Conservation (phyloP, 2,888 invertebrate species). For the Syritta pipiens region DNA sequence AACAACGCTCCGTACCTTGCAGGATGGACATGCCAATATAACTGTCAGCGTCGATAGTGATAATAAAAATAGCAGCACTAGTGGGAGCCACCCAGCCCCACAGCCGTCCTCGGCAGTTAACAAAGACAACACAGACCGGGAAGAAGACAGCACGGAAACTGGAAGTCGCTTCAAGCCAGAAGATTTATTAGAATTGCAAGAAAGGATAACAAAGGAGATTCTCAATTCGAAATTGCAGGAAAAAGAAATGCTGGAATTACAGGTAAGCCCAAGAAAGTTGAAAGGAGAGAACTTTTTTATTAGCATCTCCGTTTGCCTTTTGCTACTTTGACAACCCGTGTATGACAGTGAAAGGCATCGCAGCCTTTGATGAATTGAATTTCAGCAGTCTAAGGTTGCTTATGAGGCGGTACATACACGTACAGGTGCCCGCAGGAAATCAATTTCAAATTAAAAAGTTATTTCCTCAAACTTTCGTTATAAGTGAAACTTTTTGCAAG, state of each 20-base stretch:
- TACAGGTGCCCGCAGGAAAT: conserved; percentile 8
- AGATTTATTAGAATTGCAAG: conserved; percentile 78
- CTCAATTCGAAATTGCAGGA: conserved; percentile 79
- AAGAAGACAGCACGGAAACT: conserved; percentile 57
- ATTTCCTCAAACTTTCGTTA: conserved; percentile 38
- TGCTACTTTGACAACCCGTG: conserved; percentile 33
- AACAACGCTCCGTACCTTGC: conserved; percentile 61
- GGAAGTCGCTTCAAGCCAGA: conserved; percentile 75
- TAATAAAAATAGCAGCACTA: conserved; percentile 68
- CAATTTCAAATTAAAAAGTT: conserved; percentile 49
- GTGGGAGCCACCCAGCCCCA: conserved; percentile 38
- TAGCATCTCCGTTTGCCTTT: conserved; percentile 40
- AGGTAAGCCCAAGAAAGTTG: conserved; percentile 73
- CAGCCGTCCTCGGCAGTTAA: conserved; percentile 39
- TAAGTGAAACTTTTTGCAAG: conserved; percentile 20
- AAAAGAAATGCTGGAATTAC: conserved; percentile 78
- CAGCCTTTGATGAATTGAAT: conserved; percentile 13
- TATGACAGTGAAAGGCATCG: conserved; percentile 17
- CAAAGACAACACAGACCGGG: conserved; percentile 51
- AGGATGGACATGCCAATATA: conserved; percentile 73
- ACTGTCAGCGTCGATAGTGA: conserved; percentile 71
- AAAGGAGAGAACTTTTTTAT: conserved; percentile 53
- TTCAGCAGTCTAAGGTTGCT: conserved; percentile 13
- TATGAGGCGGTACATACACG: conserved; percentile 13
- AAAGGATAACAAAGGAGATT: conserved; percentile 79